Percentiles rank a stretch among this genome's conserved stretches.
Conservation (phyloP, 1,140 invertebrate species). For the Drosophila pallidifrons region DNA sequence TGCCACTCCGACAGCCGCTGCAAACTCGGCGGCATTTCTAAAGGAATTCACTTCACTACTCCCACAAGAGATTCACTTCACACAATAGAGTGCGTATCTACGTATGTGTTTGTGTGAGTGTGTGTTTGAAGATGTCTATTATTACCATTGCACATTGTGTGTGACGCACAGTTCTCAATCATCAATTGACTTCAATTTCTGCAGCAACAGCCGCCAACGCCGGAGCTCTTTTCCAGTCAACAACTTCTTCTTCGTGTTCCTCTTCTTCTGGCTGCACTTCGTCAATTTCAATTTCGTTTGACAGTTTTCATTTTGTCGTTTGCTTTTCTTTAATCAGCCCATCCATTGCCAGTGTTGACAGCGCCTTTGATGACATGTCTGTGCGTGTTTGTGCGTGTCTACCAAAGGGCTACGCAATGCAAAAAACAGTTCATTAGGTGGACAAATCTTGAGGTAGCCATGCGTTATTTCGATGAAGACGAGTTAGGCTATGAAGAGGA, state of each 20-base stretch:
- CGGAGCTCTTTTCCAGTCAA: slow-evolving; percentile 37
- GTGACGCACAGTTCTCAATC: slow-evolving; percentile 43
- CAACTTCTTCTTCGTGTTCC: slow-evolving; percentile 23
- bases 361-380: slow-evolving; percentile 16
- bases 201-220: slow-evolving; percentile 1
- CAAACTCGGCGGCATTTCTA: slow-evolving; percentile 39
- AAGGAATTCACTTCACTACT: slow-evolving; percentile 27
- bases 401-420: not conserved
- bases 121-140: slow-evolving; percentile 23
- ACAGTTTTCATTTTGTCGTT: slow-evolving; percentile 40
- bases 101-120: slow-evolving; percentile 1
- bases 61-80: not conserved
- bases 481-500: no score
- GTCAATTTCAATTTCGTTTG: slow-evolving; percentile 54
- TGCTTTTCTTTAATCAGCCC: slow-evolving; percentile 23
- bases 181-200: slow-evolving; percentile 56
- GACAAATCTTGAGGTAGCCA: slow-evolving; percentile 1
- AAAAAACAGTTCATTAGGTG: not conserved
- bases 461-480: no score
- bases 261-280: slow-evolving; percentile 28
- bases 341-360: slow-evolving; percentile 27
- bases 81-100: not conserved
- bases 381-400: slow-evolving; percentile 1
- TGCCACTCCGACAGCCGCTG: slow-evolving; percentile 26
- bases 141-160: slow-evolving; percentile 48